Conservation (phyloP, 2,113 vertebrate species). For the Loxodonta africana region DNA sequence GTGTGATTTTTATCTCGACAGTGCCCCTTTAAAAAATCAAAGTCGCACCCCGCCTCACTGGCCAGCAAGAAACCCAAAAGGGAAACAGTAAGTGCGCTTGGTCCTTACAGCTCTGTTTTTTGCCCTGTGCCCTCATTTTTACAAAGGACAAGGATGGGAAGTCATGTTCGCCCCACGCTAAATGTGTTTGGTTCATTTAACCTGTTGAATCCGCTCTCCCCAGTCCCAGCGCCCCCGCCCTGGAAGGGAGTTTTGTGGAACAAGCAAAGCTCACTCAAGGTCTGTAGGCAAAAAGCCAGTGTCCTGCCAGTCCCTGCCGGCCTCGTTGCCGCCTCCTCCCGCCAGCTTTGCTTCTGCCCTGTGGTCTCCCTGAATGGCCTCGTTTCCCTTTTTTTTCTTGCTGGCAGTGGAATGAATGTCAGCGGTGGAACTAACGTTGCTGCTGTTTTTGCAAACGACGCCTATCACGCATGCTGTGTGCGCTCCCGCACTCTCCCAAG, state of each 20-base stretch:
- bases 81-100: conserved; percentile 88
- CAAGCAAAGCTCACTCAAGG: conserved; percentile 53
- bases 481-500: neutral
- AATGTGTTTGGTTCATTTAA: conserved; percentile 51
- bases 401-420: conserved; percentile 78
- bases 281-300: conserved; percentile 45
- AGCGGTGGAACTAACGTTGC: conserved; percentile 28
- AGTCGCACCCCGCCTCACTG: conserved; percentile 88
- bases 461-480: neutral
- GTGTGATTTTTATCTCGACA: conserved; percentile 88
- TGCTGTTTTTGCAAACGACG: conserved; percentile 47
- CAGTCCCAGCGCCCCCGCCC: conserved; percentile 58
- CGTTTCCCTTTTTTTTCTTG: conserved; percentile 82
- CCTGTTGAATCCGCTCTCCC: conserved; percentile 52
- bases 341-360: conserved; percentile 69
- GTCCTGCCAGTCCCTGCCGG: conserved; percentile 41
- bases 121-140: conserved; percentile 59
- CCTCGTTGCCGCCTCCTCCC: conserved; percentile 64
- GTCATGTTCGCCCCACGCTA: neutral
- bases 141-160: conserved; percentile 54
- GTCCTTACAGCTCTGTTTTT: conserved; percentile 47
- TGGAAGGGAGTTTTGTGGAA: conserved; percentile 71
- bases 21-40: conserved; percentile 88
- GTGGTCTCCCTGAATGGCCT: conserved; percentile 14
- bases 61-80: conserved; percentile 89